Percentiles rank a stretch among this genome's conserved stretches.
Evolutionary conservation across 2,888 invertebrate genomes (phyloP).

Genomic region (Sarcophaga rosellei): DNA sequence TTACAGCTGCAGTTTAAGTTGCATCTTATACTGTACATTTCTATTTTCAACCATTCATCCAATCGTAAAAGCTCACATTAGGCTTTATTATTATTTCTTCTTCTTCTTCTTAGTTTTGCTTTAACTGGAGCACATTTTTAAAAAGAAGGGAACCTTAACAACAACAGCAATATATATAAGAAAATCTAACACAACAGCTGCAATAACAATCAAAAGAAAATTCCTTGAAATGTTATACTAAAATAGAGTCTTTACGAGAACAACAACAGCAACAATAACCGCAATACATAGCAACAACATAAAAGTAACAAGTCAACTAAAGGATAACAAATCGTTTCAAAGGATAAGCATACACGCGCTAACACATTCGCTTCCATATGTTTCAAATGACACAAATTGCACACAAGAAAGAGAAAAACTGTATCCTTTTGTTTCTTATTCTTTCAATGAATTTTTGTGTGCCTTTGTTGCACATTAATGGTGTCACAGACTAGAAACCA

Average conservation of each 20-base stretch:
- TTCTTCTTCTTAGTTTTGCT: not conserved
- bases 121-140: not conserved
- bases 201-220: constrained; percentile 22
- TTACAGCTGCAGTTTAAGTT: too few relatives aligned
- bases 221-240: constrained; percentile 30
- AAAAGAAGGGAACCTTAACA: not conserved
- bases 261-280: constrained; percentile 14
- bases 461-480: too few relatives aligned
- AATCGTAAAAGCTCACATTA: too few relatives aligned
- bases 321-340: not conserved
- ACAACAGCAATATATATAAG: not conserved
- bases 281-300: not conserved
- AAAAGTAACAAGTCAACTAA: constrained; percentile 27
- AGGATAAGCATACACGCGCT: too few relatives aligned
- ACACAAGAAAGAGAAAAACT: too few relatives aligned
- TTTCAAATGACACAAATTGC: too few relatives aligned
- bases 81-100: not conserved
- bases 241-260: not conserved
- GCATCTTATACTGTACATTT: too few relatives aligned
- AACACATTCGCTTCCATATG: too few relatives aligned
- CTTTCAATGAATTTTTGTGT: too few relatives aligned
- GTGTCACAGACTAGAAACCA: too few relatives aligned
- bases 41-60: too few relatives aligned
- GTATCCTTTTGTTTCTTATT: too few relatives aligned
- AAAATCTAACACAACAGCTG: not conserved